Base-by-base conservation (phyloP, 1,140 invertebrate species). In the Zaprionus nigranus region DNA sequence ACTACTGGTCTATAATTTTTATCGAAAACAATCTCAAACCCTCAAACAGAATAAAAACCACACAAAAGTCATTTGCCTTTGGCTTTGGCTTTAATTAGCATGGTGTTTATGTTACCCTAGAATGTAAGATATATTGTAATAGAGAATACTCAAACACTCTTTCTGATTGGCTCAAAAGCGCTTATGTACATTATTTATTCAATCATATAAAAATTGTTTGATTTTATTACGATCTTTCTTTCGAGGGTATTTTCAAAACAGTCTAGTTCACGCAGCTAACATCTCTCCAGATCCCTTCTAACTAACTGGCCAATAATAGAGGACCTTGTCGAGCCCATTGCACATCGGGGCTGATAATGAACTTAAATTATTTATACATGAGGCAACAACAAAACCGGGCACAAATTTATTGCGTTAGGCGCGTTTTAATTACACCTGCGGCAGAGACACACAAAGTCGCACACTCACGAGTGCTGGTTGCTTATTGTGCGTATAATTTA, bases 381-480 rank as follows among this genome's bases (percentile, higher is more conserved):
- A 80, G 49, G 12, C 78, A 49, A 65, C 66, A 57, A 43, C 57
- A 74, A 58, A 76, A 56, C 36, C 58, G n/a, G 61, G 40, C 13
- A 22, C 30, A 65, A 77, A 85, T 85, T 81, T 85, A 85, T 85
- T 73, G 70, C 82, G 79, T 67, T 79, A 78, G 79, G 30, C 68
- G 78, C 70, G 73, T 70, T 85, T 85, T 85, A 86, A 85, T 85
- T 81, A 85, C 82, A 86, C 78, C 82, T 84, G 82, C 74, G 82
- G 71, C 51, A 72, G 65, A 26, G 53, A n/a, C 58, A 66, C 63
- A 77, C 63, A 69, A n/a, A 38, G 46, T 53, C 54, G 58, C 17
- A 59, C 56, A 59, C 24, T 34, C 20, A 65, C 54, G 4, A 65
- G 56, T 60, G 81, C 46, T 63, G 62, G n/a, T 68, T 66, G 59